phyloP scores from a whole-genome alignment of 2,797 vertebrate genomes.

The Ptychobarbus kaznakovi region DNA sequence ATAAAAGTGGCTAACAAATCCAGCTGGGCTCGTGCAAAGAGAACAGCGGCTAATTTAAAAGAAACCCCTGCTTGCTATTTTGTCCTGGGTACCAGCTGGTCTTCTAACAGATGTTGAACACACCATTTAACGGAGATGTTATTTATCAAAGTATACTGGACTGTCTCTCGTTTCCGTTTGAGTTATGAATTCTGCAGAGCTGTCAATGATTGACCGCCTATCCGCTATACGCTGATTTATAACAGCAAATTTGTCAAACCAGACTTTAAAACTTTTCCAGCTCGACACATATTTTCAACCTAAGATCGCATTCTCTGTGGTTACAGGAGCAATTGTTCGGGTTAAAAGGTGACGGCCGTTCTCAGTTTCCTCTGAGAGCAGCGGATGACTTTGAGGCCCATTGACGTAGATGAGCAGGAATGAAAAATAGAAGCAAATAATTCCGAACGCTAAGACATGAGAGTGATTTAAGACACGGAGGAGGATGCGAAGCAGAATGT shows the following conservation, averaged over 20 bases:
- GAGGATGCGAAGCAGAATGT: slow-evolving; percentile 73
- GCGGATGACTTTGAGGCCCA: slow-evolving; percentile 37
- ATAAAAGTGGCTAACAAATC: slow-evolving; percentile 41
- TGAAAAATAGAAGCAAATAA: slow-evolving; percentile 50
- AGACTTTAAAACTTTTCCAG: slow-evolving; percentile 19
- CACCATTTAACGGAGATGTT: slow-evolving; percentile 20
- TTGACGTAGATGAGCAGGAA: slow-evolving; percentile 45
- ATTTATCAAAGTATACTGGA: slow-evolving; percentile 24
- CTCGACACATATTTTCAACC: neutral
- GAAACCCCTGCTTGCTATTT: slow-evolving; percentile 22
- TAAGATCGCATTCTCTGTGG: neutral
- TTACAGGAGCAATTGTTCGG: neutral
- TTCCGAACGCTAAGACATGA: slow-evolving; percentile 69
- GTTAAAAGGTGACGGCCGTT: slow-evolving; percentile 22
- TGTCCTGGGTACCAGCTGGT: slow-evolving; percentile 20
- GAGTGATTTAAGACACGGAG: slow-evolving; percentile 73
- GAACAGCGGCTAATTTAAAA: slow-evolving; percentile 40
- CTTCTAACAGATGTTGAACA: slow-evolving; percentile 31
- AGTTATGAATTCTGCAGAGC: slow-evolving; percentile 24
- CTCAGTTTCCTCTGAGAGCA: neutral
- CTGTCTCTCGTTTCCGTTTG: slow-evolving; percentile 22
- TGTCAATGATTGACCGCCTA: slow-evolving; percentile 22
- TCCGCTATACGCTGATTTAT: neutral
- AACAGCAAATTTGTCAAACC: neutral
- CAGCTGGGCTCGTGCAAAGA: slow-evolving; percentile 24